These are phyloP conservation scores for Drosophila melanica DNA, from an alignment of 1,140 invertebrate genomes.

Conservation along the genomic window DNA sequence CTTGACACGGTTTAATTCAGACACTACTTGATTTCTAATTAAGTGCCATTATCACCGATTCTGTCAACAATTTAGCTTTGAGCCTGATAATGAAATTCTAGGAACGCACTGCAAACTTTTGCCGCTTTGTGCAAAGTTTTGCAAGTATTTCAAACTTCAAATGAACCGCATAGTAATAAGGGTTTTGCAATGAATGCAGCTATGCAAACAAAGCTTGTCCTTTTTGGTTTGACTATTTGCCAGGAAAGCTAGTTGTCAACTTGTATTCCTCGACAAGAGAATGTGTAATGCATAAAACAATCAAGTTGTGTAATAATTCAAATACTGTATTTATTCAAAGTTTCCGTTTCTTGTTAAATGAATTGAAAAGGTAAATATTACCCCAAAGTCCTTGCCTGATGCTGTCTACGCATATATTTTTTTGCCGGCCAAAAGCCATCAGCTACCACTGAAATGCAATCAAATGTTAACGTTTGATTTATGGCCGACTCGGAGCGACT, in stretches of 20 bases:
- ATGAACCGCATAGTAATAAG: constrained; percentile 7
- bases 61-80: constrained; percentile 40
- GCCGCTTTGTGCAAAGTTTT: constrained; percentile 23
- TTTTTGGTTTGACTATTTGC: no score
- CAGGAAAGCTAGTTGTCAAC: no score
- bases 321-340: no score
- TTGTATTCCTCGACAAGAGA: no score
- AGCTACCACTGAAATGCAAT: constrained; percentile 58
- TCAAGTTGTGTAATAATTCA: no score
- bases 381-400: background rate
- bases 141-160: constrained; percentile 17
- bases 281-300: no score
- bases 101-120: constrained; percentile 24
- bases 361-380: no score
- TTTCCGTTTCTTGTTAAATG: no score
- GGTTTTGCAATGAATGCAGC: no score
- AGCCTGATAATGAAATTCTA: constrained; percentile 29
- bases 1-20: constrained; percentile 7
- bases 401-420: background rate
- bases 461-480: constrained; percentile 71
- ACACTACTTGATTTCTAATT: constrained; percentile 65
- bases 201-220: no score
- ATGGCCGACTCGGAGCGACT: constrained; percentile 40
- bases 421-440: constrained; percentile 10
- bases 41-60: constrained; percentile 56